Evolutionary conservation across 2,797 vertebrate genomes (phyloP), one percentile per base, ranked within the genome.

Genomic region (Meda fulgida): DNA sequence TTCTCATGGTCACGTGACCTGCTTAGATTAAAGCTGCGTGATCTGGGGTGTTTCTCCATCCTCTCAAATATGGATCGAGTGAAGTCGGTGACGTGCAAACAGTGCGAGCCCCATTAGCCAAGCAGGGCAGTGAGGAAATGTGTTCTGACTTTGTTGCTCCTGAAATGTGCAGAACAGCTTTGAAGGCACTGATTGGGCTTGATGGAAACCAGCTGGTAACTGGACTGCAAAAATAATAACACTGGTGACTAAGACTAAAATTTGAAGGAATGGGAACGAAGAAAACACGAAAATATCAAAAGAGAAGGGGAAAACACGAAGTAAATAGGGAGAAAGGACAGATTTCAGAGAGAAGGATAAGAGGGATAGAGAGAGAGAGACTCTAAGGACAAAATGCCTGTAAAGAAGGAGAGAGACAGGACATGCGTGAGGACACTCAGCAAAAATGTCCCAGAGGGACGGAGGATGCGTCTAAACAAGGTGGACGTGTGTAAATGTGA

Each of bases 201-300:
- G 90, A 92, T 92, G 88, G 86, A 89, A 90, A 86, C 89, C 91
- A 91, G 90, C 89, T 90, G 89, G 88, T 60, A 84, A 81, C 88
- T 88, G 87, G 88, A 91, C 78, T 79, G 84, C 86, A 87, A 90
- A 88, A 89, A 89, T 88, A 91, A 91, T 84, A 90, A 88, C 87
- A 81, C 80, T 79, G 81, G 89, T 88, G 88, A 91, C 85, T 87
- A 81, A 88, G 81, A 80, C 75, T 65, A 89, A 87, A 88, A 89
- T 85, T 36, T 78, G 67, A 84, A 85, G 70, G 43, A 82, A 87
- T 85, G 79, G 58, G 82, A 70, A 84, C 5, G 75, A 81, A 86
- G 81, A 77, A 80, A 83, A 84, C 79, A 75, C 46, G 26, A 76
- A 85, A 81, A 87, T 87, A 86, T 83, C 36, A 79, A 79, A 77